Conservation (phyloP, 1,140 invertebrate species). For the Galleria mellonella region DNA sequence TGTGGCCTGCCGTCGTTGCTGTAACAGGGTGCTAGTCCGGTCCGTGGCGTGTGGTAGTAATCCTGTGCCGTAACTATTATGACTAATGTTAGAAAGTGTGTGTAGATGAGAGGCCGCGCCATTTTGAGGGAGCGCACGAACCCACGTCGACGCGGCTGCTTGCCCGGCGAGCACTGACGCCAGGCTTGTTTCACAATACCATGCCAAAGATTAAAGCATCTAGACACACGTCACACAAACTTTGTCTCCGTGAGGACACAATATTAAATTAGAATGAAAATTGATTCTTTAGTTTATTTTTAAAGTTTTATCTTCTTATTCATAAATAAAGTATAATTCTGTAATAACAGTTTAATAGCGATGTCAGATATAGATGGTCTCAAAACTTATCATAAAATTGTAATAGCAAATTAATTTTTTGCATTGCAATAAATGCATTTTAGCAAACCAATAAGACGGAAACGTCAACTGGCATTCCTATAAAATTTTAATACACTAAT, state of each 20-base stretch:
- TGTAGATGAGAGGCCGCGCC: conserved; percentile 37
- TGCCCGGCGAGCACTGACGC: conserved; percentile 57
- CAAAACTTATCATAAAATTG: too few relatives aligned
- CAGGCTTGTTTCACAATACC: conserved; percentile 48
- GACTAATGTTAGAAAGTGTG: conserved; percentile 40
- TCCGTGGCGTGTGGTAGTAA: conserved; percentile 47
- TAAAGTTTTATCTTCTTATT: too few relatives aligned
- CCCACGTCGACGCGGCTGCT: conserved; percentile 45
- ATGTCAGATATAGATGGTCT: too few relatives aligned
- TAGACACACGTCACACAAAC: background rate
- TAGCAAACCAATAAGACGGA: too few relatives aligned
- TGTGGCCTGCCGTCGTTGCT: conserved; percentile 52
- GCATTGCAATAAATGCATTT: too few relatives aligned
- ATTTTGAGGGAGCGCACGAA: conserved; percentile 43
- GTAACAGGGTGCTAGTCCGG: conserved; percentile 57
- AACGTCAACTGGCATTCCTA: too few relatives aligned
- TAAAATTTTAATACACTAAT: too few relatives aligned
- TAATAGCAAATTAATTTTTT: too few relatives aligned
- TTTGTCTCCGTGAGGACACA: conserved; percentile 26
- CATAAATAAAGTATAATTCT: too few relatives aligned
- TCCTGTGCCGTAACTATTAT: conserved; percentile 40
- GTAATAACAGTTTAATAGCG: too few relatives aligned
- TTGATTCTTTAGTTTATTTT: too few relatives aligned
- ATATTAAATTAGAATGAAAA: too few relatives aligned
- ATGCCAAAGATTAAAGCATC: conserved; percentile 38